Evolutionary conservation across 2,797 vertebrate genomes (phyloP).

Genomic region (Malacoctenus gilli): DNA sequence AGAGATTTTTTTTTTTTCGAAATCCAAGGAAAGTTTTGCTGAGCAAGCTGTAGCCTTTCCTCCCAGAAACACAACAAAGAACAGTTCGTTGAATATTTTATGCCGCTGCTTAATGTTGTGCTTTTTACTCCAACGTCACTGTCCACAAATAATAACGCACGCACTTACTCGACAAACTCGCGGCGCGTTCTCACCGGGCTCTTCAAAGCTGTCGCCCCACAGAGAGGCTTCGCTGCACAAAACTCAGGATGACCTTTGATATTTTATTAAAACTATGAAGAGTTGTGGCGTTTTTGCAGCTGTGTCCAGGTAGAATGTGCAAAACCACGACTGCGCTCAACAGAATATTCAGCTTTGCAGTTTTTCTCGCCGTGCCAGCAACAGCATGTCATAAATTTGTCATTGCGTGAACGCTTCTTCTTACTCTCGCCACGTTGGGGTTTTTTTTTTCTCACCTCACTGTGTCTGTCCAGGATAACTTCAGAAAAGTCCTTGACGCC

Average conservation of each 20-base stretch:
- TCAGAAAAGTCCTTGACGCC: too few species aligned
- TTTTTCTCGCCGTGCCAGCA: slow-evolving; percentile 8
- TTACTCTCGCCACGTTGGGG: background rate
- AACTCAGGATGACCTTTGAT: slow-evolving; percentile 57
- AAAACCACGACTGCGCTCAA: background rate
- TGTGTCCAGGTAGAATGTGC: background rate
- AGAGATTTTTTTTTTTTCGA: slow-evolving; percentile 4
- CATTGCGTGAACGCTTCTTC: background rate
- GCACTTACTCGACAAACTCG: slow-evolving; percentile 28
- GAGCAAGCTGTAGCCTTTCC: slow-evolving; percentile 18
- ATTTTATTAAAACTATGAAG: slow-evolving; percentile 15
- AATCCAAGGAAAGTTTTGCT: slow-evolving; percentile 24
- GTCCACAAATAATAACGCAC: slow-evolving; percentile 44
- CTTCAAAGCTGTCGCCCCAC: slow-evolving; percentile 45
- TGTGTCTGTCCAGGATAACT: background rate
- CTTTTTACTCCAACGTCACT: background rate
- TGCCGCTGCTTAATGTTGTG: slow-evolving; percentile 19
- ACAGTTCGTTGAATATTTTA: slow-evolving; percentile 44
- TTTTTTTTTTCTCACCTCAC: slow-evolving; percentile 6
- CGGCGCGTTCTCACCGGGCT: slow-evolving; percentile 40
- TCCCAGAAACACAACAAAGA: slow-evolving; percentile 26
- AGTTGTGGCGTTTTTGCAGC: slow-evolving; percentile 31
- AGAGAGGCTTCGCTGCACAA: slow-evolving; percentile 35
- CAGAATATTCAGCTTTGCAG: background rate
- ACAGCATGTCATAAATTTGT: background rate